Percentiles rank a stretch among this genome's conserved stretches.
Conservation (phyloP, 2,113 vertebrate species). For the Hydrochoerus hydrochaeris region DNA sequence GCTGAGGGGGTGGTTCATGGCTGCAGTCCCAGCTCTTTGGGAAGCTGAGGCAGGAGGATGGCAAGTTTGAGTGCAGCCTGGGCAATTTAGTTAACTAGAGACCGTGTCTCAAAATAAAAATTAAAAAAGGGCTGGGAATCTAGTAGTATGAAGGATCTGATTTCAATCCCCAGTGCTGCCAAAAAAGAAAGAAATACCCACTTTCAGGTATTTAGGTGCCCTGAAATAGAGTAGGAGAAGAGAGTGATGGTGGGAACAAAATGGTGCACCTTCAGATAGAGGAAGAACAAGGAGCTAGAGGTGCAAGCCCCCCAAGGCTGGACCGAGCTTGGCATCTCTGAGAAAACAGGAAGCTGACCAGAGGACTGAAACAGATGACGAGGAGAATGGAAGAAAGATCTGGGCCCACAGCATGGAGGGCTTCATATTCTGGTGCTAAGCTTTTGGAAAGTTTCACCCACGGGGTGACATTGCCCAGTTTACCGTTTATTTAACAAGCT, state of each 20-base stretch:
- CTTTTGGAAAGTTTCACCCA: neutral
- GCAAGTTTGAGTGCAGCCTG: neutral
- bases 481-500: neutral
- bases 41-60: neutral
- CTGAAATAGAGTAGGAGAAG: neutral
- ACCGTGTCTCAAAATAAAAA: neutral
- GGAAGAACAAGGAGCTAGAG: neutral
- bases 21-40: neutral
- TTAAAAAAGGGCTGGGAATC: no score
- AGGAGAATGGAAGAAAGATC: neutral
- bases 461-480: neutral
- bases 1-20: neutral
- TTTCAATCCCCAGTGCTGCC: neutral
- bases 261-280: neutral
- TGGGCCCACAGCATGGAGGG: neutral
- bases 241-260: neutral
- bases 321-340: neutral
- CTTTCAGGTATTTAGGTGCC: neutral
- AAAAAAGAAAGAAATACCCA: neutral
- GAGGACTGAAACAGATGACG: neutral
- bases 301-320: neutral
- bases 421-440: neutral
- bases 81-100: neutral
- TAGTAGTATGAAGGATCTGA: neutral
- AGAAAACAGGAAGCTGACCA: neutral